phyloP scores from a whole-genome alignment of 1,140 invertebrate species.

The Homalodisca vitripennis region DNA sequence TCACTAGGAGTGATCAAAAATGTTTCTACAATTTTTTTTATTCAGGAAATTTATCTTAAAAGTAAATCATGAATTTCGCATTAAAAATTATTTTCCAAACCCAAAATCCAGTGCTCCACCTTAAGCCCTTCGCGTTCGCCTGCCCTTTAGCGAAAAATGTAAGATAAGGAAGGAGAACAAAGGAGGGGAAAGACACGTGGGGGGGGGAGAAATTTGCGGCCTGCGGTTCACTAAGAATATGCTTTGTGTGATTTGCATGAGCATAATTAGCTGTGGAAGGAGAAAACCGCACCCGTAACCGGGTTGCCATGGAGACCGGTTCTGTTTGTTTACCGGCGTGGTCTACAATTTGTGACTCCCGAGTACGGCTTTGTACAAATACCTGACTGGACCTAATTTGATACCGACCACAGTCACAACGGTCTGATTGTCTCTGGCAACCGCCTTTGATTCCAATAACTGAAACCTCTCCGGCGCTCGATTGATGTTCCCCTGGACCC shows the following conservation, averaged over 20 bases:
- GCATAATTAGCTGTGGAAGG: slow-evolving; percentile 8
- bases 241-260: slow-evolving; percentile 29
- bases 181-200: not conserved
- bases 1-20: too few species aligned
- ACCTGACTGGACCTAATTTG: slow-evolving; percentile 18
- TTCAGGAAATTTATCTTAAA: too few species aligned
- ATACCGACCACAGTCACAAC: slow-evolving; percentile 1
- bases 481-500: too few species aligned
- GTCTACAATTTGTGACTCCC: not conserved
- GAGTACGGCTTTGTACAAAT: slow-evolving; percentile 6
- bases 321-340: slow-evolving; percentile 4
- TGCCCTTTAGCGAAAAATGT: too few species aligned
- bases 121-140: too few species aligned
- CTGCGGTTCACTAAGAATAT: slow-evolving; percentile 10
- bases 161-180: too few species aligned
- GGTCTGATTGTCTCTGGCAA: not conserved
- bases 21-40: too few species aligned
- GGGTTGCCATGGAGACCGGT: not conserved
- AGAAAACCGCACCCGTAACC: not conserved
- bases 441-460: slow-evolving; percentile 18
- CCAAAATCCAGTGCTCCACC: too few species aligned
- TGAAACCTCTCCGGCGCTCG: too few species aligned
- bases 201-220: not conserved
- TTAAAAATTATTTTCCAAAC: too few species aligned
- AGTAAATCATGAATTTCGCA: too few species aligned